phyloP scores from a whole-genome alignment of 2,113 vertebrate genomes.

The Tetrao urogallus region DNA sequence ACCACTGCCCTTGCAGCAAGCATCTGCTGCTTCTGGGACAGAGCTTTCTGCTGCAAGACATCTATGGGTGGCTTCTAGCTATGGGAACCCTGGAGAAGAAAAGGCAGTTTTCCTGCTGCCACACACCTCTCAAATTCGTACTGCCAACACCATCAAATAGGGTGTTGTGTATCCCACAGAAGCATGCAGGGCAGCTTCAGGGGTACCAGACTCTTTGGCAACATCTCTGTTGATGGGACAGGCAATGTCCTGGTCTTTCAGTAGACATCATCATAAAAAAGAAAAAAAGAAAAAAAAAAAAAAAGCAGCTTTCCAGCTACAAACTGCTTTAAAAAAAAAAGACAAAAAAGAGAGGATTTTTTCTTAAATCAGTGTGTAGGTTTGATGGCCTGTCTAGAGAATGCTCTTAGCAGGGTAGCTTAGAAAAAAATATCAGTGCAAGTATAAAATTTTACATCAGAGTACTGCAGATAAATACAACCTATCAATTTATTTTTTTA shows the following conservation, averaged over 20 bases:
- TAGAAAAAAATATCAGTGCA: neutral
- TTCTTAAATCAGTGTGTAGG: neutral
- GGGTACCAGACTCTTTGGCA: accelerated
- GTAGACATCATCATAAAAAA: neutral
- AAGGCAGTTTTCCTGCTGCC: neutral
- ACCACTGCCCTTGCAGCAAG: neutral
- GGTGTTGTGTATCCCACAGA: neutral
- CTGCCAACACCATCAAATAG: neutral
- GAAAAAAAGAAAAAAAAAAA: neutral
- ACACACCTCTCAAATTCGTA: neutral
- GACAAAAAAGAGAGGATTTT: neutral
- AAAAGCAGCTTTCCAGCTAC: neutral
- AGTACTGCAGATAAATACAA: neutral
- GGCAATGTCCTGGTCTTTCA: neutral
- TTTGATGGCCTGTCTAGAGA: neutral
- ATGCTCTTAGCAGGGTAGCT: neutral
- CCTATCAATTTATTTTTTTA: neutral
- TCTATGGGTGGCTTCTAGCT: accelerated
- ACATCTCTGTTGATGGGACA: neutral
- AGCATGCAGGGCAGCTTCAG: neutral
- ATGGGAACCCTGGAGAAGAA: neutral
- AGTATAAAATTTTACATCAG: neutral
- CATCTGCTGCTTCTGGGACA: accelerated
- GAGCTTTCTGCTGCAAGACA: neutral
- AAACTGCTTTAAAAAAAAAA: neutral